These are phyloP conservation scores for Vireo griseus DNA, from an alignment of 2,797 vertebrate species.

Conservation along the genomic window DNA sequence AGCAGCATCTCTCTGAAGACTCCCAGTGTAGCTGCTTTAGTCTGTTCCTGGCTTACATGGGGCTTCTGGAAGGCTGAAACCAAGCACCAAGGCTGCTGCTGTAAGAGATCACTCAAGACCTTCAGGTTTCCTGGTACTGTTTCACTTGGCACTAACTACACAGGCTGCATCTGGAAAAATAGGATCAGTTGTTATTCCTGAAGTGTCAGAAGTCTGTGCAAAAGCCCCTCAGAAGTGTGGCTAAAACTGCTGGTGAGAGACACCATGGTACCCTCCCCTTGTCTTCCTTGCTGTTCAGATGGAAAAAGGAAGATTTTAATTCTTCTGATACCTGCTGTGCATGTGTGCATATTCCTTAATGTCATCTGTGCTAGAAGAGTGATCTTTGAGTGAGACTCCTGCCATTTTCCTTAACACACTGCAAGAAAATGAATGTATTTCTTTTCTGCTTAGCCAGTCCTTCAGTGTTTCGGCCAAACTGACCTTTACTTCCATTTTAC, in stretches of 20 bases:
- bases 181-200: not conserved
- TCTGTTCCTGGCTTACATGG: not conserved
- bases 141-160: not conserved
- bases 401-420: not conserved
- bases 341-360: not conserved
- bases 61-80: not conserved
- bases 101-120: not conserved
- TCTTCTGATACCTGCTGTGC: not conserved
- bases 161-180: not conserved
- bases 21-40: not conserved
- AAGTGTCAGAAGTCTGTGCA: not conserved
- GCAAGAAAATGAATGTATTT: not conserved
- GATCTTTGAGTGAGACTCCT: not conserved
- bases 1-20: not conserved
- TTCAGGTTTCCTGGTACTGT: not conserved
- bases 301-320: not conserved
- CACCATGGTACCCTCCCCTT: not conserved
- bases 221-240: not conserved
- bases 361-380: not conserved
- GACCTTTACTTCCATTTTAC: not conserved
- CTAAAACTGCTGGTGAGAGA: not conserved
- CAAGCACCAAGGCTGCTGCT: not conserved
- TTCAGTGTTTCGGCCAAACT: not conserved
- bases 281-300: fast-evolving
- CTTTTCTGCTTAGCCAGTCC: not conserved